These are phyloP conservation scores for Synanthedon myopaeformis DNA, from an alignment of 2,888 invertebrate genomes.

Conservation along the genomic window DNA sequence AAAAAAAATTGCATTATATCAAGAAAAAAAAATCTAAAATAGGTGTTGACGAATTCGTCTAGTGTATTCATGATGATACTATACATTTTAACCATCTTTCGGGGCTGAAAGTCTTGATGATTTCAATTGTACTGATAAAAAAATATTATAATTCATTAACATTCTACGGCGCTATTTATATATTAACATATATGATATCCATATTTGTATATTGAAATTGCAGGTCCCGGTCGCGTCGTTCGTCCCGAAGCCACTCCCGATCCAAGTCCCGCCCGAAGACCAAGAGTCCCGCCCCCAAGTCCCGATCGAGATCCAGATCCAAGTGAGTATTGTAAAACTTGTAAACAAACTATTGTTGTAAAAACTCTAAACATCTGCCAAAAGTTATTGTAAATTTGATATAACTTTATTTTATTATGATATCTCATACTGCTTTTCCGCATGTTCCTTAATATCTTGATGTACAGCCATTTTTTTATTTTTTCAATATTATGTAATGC, in stretches of 20 bases:
- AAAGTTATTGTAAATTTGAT: not conserved
- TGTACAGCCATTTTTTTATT: conserved; percentile 4
- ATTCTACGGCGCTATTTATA: not conserved
- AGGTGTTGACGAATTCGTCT: too few relatives aligned
- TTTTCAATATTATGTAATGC: conserved; percentile 14
- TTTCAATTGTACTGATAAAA: conserved; percentile 31
- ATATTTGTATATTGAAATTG: conserved; percentile 3
- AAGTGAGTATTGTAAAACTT: conserved; percentile 67
- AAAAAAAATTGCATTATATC: too few relatives aligned
- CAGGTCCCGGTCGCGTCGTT: conserved; percentile 39
- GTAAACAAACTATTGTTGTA: too few relatives aligned
- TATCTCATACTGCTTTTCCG: conserved; percentile 24
- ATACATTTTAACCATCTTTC: conserved; percentile 69
- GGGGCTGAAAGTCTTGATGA: conserved; percentile 68
- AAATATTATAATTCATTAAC: not conserved
- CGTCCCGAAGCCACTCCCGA: conserved; percentile 60
- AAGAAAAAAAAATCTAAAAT: too few relatives aligned
- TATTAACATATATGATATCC: conserved; percentile 5
- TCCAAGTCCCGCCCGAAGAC: conserved; percentile 76
- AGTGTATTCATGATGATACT: conserved; percentile 44
- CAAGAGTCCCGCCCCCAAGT: conserved; percentile 83
- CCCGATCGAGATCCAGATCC: conserved; percentile 81
- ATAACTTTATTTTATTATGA: not conserved
- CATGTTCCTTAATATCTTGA: conserved; percentile 3
- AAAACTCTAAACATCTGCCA: not conserved